These are phyloP conservation scores for Scalopus aquaticus DNA, from an alignment of 2,113 vertebrate genomes.

Conservation along the genomic window DNA sequence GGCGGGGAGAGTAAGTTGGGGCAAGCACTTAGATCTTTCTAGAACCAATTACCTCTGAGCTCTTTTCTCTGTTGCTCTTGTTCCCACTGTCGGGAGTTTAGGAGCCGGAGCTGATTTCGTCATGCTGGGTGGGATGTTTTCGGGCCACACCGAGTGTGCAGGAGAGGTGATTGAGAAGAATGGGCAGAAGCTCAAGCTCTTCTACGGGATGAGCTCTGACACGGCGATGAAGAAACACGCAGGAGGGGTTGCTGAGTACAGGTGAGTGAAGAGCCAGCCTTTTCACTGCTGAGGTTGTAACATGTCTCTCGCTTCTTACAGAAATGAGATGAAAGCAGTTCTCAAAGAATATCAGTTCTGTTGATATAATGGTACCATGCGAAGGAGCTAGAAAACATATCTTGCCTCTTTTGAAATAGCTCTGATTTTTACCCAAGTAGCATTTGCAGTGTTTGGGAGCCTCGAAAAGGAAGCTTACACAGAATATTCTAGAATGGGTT, in stretches of 20 bases:
- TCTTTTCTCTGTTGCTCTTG: not conserved
- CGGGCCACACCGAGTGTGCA: slow-evolving; percentile 96
- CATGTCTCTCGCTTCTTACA: not conserved
- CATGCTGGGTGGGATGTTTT: slow-evolving; percentile 99
- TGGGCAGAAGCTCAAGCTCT: slow-evolving; percentile 96
- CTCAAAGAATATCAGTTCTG: not conserved
- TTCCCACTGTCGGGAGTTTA: slow-evolving; percentile 59
- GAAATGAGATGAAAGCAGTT: not conserved
- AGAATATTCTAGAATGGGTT: not conserved
- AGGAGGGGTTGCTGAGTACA: slow-evolving; percentile 96
- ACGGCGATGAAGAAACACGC: slow-evolving; percentile 98
- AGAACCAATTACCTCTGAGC: not conserved
- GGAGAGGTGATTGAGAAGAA: slow-evolving; percentile 96
- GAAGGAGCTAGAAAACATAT: not conserved
- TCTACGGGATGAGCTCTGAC: slow-evolving; percentile 99
- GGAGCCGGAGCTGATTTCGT: slow-evolving; percentile 98
- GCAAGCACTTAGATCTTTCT: accelerated
- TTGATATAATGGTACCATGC: accelerated
- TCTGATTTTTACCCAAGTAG: not conserved
- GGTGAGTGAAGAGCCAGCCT: slow-evolving; percentile 82
- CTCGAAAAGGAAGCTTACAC: not conserved
- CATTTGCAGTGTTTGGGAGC: not conserved
- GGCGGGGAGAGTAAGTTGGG: accelerated
- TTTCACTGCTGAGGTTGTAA: accelerated
- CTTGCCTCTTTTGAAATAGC: not conserved